phyloP scores from a whole-genome alignment of 2,113 vertebrate genomes.

The Nibea coibor region DNA sequence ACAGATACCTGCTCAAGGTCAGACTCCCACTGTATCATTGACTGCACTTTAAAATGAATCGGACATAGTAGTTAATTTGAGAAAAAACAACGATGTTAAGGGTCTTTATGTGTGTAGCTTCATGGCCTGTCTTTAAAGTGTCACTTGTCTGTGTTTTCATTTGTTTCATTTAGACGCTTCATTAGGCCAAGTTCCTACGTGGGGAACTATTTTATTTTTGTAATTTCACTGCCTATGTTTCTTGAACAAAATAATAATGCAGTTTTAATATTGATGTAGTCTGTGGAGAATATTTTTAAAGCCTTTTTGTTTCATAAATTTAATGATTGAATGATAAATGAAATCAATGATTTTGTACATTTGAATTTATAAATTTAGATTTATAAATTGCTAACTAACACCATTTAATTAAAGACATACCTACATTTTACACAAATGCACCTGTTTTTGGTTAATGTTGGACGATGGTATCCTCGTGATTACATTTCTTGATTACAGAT shows the following conservation, averaged over 20 bases:
- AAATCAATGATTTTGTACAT: too few relatives aligned
- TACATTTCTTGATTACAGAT: not conserved
- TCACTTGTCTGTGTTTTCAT: too few relatives aligned
- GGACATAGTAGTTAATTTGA: not conserved
- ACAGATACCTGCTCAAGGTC: constrained; percentile 98
- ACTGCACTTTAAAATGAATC: not conserved
- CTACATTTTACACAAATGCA: not conserved
- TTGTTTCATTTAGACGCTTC: not conserved
- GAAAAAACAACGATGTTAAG: too few relatives aligned
- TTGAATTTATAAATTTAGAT: too few relatives aligned
- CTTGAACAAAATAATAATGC: not conserved
- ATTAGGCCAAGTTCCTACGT: too few relatives aligned
- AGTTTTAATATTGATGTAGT: not conserved
- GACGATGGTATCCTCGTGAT: not conserved
- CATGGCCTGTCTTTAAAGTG: too few relatives aligned
- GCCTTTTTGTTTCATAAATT: not conserved
- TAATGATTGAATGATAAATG: not conserved
- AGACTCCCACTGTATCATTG: not conserved
- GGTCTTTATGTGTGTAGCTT: too few relatives aligned
- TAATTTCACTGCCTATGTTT: not conserved
- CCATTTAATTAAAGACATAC: not conserved
- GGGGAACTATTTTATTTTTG: too few relatives aligned
- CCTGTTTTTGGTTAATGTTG: not conserved
- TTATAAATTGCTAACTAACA: too few relatives aligned
- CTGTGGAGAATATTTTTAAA: not conserved